Conservation (phyloP, 2,797 vertebrate genomes). For the Taeniopygia guttata region DNA sequence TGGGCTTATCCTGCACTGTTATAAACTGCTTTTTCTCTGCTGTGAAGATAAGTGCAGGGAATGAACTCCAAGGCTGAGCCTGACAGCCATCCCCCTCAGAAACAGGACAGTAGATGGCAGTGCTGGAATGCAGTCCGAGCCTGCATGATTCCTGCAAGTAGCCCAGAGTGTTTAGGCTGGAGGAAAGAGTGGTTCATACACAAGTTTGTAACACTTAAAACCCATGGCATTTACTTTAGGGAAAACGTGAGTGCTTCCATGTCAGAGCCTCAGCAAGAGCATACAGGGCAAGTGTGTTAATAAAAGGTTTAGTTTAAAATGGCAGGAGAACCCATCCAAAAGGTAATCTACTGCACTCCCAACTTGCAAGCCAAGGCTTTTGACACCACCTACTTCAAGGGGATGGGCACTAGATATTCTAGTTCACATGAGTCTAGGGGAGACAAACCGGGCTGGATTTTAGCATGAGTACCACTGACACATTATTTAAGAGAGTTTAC, state of each 20-base stretch:
- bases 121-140: background rate
- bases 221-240: background rate
- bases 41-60: background rate
- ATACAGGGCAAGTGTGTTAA: background rate
- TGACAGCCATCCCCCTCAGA: too few species aligned
- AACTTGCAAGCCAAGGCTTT: background rate
- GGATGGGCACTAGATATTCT: background rate
- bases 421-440: background rate
- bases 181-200: accelerated
- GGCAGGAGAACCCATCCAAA: background rate
- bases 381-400: background rate
- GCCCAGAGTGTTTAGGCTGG: accelerated
- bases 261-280: background rate
- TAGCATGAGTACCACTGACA: background rate
- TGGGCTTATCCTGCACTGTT: background rate
- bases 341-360: background rate
- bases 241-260: accelerated
- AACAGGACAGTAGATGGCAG: background rate
- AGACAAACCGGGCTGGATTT: background rate
- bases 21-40: background rate
- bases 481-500: background rate
- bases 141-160: accelerated
- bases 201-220: background rate
- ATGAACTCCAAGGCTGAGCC: accelerated
- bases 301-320: background rate